These are phyloP conservation scores for Bombus haemorrhoidalis DNA, from an alignment of 1,140 invertebrate genomes.

Conservation along the genomic window DNA sequence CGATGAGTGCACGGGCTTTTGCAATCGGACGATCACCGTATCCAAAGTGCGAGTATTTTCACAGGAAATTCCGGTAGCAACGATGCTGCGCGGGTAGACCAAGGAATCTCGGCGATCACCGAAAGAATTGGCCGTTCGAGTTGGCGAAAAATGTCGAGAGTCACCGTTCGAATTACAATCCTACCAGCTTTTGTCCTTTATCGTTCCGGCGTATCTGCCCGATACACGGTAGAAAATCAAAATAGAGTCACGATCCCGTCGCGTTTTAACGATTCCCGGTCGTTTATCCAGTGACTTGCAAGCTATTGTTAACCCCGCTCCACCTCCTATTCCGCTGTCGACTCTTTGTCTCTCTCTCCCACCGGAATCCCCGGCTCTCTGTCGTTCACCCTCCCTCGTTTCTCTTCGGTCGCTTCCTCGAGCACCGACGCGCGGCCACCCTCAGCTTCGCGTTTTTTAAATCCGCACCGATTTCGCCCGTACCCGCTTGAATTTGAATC, in stretches of 20 bases:
- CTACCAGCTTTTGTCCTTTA: conserved; percentile 56
- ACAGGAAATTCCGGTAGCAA: neutral
- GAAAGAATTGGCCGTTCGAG: neutral
- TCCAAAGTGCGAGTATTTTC: conserved; percentile 16
- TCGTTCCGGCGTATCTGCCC: conserved; percentile 43
- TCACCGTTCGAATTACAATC: conserved; percentile 63
- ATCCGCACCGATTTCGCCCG: conserved; percentile 67
- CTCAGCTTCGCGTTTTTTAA: conserved; percentile 61
- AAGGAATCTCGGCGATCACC: neutral
- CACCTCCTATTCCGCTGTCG: conserved; percentile 52
- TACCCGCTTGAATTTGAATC: conserved; percentile 79
- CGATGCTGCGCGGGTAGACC: neutral
- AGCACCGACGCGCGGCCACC: neutral
- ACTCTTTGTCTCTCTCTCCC: conserved; percentile 29
- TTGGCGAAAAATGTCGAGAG: conserved; percentile 48
- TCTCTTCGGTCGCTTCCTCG: conserved; percentile 39
- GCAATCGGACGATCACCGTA: conserved; percentile 11
- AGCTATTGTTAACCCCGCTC: conserved; percentile 76
- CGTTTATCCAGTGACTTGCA: conserved; percentile 83
- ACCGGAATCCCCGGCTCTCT: neutral
- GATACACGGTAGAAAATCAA: conserved; percentile 74
- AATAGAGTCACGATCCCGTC: conserved; percentile 73
- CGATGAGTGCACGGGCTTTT: neutral
- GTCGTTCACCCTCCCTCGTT: conserved; percentile 57
- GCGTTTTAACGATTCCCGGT: conserved; percentile 81